Conservation (phyloP, 2,888 invertebrate genomes). For the Drosophila engyochracea region DNA sequence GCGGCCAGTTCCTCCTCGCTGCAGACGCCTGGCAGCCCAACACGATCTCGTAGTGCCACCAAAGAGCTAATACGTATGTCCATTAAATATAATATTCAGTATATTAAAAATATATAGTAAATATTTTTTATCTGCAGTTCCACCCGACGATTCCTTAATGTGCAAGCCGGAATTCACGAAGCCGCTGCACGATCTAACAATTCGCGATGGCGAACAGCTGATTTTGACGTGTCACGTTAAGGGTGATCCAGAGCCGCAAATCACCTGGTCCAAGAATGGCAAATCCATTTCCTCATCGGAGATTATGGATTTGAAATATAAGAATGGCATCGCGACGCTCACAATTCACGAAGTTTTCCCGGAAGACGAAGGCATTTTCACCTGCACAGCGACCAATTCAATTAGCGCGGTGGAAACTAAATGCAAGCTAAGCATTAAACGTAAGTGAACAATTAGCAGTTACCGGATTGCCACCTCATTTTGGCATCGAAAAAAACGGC, state of each 20-base stretch:
- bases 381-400: conserved; percentile 96
- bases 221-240: conserved; percentile 93
- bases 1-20: conserved; percentile 85
- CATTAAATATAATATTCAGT: background rate
- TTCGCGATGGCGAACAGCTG: conserved; percentile 95
- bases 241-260: conserved; percentile 97
- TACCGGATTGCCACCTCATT: background rate
- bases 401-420: conserved; percentile 94
- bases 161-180: conserved; percentile 94
- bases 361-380: conserved; percentile 96
- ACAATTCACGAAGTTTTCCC: conserved; percentile 97
- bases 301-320: conserved; percentile 96
- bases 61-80: conserved; percentile 90
- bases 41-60: conserved; percentile 94
- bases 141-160: conserved; percentile 94
- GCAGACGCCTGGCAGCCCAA: conserved; percentile 92
- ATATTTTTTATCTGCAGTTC: conserved; percentile 87
- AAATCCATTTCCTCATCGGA: conserved; percentile 91
- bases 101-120: background rate
- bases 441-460: conserved; percentile 86
- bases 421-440: conserved; percentile 93
- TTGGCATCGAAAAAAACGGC: background rate
- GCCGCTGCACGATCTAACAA: conserved; percentile 90
- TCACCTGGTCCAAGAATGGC: conserved; percentile 95
- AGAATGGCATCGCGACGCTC: conserved; percentile 94